Evolutionary conservation across 2,797 vertebrate genomes (phyloP), one percentile per base, ranked within the genome.

Genomic region (Esox lucius): DNA sequence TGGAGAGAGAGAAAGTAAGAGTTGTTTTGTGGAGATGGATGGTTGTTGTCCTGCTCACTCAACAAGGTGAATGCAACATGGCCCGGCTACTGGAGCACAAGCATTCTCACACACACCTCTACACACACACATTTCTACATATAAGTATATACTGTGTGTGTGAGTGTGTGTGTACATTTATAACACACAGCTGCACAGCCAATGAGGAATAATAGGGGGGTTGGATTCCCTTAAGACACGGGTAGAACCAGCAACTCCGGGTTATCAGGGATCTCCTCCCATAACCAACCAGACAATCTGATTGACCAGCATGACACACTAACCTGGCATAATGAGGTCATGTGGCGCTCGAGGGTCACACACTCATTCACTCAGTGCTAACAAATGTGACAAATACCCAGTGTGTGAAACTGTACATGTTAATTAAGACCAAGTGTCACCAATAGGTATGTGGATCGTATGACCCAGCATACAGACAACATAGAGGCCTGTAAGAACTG

Each of bases 231-330:
- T 75, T 31, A 83, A 88, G 85, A 87, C 75, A 0, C 49, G 22
- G 78, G 84, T 77, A 79, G 80, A 81, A 90, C 91, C 92, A 92
- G 92, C 92, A 91, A 85, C 91, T 90, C 83, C 76, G 46, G 77
- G 83, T 81, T 83, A 76, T 84, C 73, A 82, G 74, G 75, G 64
- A 68, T 46, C 16, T 68, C 77, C 78, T 73, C 68, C 75, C 24
- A 78, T 74, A 84, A 85, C 78, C 74, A 75, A 76, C 82, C 81
- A 84, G 81, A 80, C 84, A 71, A 77, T 56, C 62, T 68, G 62
- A n/a, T 67, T 19, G 62, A 53, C 62, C 62, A 67, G 64, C 17
- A 53, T 26, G 72, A 83, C 84, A 84, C 70, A 24, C 28, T 59
- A 5, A 59, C 85, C 74, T 78, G 87, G 86, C 81, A 82, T 84